phyloP scores from a whole-genome alignment of 2,113 vertebrate species.

The Calyptommatus sinebrachiatus region DNA sequence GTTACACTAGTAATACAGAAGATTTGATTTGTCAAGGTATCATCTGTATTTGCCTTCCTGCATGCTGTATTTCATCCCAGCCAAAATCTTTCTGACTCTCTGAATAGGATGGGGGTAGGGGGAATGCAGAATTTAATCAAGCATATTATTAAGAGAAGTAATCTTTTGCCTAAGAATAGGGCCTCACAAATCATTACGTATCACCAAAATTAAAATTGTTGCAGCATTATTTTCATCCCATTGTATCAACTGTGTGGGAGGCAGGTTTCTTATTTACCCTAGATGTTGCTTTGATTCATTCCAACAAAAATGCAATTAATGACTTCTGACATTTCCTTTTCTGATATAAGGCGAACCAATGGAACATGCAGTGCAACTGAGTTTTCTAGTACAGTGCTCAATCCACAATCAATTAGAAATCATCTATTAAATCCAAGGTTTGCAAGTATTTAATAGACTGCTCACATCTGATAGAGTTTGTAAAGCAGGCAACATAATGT shows the following conservation, averaged over 20 bases:
- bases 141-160: background rate
- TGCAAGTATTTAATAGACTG: slow-evolving; percentile 55
- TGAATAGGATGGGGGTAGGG: background rate
- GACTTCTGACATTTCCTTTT: slow-evolving; percentile 70
- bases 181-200: slow-evolving; percentile 16
- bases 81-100: background rate
- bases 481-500: slow-evolving; percentile 46
- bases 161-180: background rate
- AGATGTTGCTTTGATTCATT: slow-evolving; percentile 51
- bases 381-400: slow-evolving; percentile 63
- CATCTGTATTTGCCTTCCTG: background rate
- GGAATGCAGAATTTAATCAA: background rate
- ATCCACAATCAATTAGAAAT: slow-evolving; percentile 63
- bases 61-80: background rate
- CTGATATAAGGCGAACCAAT: slow-evolving; percentile 66
- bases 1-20: background rate
- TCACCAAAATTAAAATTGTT: slow-evolving; percentile 56
- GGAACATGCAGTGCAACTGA: slow-evolving; percentile 63
- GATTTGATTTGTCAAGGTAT: background rate
- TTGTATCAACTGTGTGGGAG: slow-evolving; percentile 39
- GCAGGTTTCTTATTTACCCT: slow-evolving; percentile 53
- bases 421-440: slow-evolving; percentile 57
- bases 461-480: slow-evolving; percentile 42
- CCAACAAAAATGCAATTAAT: slow-evolving; percentile 67
- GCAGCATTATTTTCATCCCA: slow-evolving; percentile 55